Conservation (phyloP, 2,888 invertebrate genomes). For the Dascillus cervinus region DNA sequence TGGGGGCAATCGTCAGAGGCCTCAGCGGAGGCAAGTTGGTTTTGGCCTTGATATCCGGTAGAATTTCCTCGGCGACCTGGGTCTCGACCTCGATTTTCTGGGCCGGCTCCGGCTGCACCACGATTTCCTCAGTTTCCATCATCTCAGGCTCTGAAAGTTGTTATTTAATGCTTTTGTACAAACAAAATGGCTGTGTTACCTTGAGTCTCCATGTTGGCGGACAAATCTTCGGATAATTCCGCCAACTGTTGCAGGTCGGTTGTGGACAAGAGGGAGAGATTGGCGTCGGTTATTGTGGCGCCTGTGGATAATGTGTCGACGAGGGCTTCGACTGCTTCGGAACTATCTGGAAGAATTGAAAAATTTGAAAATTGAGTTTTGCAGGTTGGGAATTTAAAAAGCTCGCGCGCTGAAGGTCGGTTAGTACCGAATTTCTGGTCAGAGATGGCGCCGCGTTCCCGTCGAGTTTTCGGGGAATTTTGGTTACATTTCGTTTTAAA, state of each 20-base stretch:
- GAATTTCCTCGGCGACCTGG: slow-evolving; percentile 30
- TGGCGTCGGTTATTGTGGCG: slow-evolving; percentile 16
- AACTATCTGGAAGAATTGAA: too few relatives aligned
- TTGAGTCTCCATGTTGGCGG: slow-evolving; percentile 32
- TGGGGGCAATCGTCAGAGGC: slow-evolving; percentile 48
- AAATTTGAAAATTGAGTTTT: too few relatives aligned
- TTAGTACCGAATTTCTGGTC: too few relatives aligned
- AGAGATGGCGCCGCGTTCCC: too few relatives aligned
- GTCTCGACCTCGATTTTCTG: slow-evolving; percentile 36
- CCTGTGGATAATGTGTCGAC: slow-evolving; percentile 28
- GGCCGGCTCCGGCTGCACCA: slow-evolving; percentile 31
- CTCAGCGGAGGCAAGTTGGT: slow-evolving; percentile 35
- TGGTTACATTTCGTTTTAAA: too few relatives aligned
- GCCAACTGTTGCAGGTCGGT: slow-evolving; percentile 33
- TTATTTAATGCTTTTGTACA: too few relatives aligned
- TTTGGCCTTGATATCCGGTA: slow-evolving; percentile 27
- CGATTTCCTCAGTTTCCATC: too few relatives aligned
- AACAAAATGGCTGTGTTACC: too few relatives aligned
- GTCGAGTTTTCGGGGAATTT: too few relatives aligned
- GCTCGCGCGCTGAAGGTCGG: too few relatives aligned
- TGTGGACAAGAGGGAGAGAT: slow-evolving; percentile 26
- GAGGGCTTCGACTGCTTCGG: slow-evolving; percentile 27
- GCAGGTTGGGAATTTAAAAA: too few relatives aligned
- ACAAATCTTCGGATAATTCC: slow-evolving; percentile 32
- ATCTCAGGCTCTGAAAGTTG: too few relatives aligned